These are phyloP conservation scores for Hydrophis major DNA, from an alignment of 2,797 vertebrate species.

Conservation along the genomic window DNA sequence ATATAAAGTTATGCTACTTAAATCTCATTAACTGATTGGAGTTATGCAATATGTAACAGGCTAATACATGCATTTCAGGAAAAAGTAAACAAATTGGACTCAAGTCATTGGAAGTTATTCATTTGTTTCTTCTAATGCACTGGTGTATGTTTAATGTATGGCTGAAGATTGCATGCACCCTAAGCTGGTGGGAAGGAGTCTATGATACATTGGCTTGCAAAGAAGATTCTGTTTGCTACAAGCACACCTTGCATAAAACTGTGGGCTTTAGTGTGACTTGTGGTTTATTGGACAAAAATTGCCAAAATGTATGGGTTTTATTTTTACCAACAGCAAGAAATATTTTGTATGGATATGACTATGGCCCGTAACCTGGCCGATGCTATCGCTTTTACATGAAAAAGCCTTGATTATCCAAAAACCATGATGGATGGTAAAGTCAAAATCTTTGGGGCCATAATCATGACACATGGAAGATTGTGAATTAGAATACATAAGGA, in stretches of 20 bases:
- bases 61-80: neutral
- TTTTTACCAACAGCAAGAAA: neutral
- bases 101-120: neutral
- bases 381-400: neutral
- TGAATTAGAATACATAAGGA: neutral
- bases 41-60: neutral
- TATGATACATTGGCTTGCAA: neutral
- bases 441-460: neutral
- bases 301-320: neutral
- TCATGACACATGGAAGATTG: neutral
- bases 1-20: neutral
- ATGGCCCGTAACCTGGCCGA: neutral
- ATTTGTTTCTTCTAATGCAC: neutral
- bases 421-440: neutral
- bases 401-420: neutral
- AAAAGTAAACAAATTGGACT: neutral
- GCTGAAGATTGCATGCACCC: neutral
- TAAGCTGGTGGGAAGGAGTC: neutral
- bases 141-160: neutral
- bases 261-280: neutral
- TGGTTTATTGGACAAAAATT: neutral
- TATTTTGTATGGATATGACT: neutral
- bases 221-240: neutral
- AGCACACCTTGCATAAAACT: neutral
- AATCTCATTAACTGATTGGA: neutral